phyloP scores from a whole-genome alignment of 2,888 invertebrate species.

The Lasiommata megera region DNA sequence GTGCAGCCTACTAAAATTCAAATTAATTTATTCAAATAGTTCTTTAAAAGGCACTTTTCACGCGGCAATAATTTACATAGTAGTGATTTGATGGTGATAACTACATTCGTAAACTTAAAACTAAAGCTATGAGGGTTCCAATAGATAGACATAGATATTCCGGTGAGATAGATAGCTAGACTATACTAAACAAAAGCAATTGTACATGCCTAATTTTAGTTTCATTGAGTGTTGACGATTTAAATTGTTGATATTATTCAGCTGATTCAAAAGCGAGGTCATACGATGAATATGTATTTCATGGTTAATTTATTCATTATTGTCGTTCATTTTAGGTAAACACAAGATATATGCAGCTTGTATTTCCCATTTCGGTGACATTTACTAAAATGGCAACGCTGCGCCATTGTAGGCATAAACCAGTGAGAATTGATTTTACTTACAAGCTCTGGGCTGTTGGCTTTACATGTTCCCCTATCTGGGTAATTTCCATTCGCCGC shows the following conservation, averaged over 20 bases:
- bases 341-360: constrained; percentile 8
- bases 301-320: constrained; percentile 26
- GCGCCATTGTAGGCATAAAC: constrained; percentile 7
- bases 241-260: neutral
- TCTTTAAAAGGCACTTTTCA: too few relatives aligned
- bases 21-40: too few relatives aligned
- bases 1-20: too few relatives aligned
- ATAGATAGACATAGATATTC: too few relatives aligned
- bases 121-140: too few relatives aligned
- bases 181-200: too few relatives aligned
- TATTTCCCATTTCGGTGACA: constrained; percentile 24
- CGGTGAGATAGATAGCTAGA: too few relatives aligned
- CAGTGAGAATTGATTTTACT: neutral
- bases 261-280: constrained; percentile 13
- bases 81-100: too few relatives aligned
- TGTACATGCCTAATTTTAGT: too few relatives aligned
- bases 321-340: constrained; percentile 25
- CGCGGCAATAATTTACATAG: too few relatives aligned
- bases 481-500: constrained; percentile 29
- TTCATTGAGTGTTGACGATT: too few relatives aligned
- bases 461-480: neutral
- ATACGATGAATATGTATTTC: constrained; percentile 21
- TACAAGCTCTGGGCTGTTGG: neutral
- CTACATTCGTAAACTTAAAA: too few relatives aligned
- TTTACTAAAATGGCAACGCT: constrained; percentile 19